A percentile compares a stretch with the other conserved stretches of the same genome.
Evolutionary conservation across 2,113 vertebrate genomes (phyloP).

Genomic region (Pardalotus punctatus): DNA sequence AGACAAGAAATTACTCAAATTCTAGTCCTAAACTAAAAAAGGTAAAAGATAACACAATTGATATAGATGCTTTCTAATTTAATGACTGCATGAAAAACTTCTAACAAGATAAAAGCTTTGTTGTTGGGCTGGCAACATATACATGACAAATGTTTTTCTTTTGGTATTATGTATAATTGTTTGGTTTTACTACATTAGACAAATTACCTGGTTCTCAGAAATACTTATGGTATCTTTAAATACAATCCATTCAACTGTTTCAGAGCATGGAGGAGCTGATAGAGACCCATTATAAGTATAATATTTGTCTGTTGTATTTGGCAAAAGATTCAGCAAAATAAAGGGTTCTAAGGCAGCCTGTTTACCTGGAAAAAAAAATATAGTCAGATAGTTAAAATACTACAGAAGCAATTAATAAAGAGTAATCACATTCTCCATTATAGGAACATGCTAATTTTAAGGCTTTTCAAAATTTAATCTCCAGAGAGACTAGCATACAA

Average conservation of each 20-base stretch:
- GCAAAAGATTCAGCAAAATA: constrained; percentile 82
- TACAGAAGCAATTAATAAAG: not conserved
- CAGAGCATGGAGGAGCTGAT: constrained; percentile 90
- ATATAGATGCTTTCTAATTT: not conserved
- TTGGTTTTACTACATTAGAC: not conserved
- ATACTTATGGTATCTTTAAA: constrained; percentile 89
- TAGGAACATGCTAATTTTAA: not conserved
- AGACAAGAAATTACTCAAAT: not conserved
- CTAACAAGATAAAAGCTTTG: not conserved
- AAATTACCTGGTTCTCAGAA: constrained; percentile 88
- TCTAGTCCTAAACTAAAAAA: not conserved
- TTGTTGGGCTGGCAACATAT: not conserved
- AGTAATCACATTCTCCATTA: not conserved
- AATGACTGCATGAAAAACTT: not conserved
- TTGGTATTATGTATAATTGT: not conserved
- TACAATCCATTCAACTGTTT: constrained; percentile 94
- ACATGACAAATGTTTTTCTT: not conserved
- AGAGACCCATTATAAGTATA: constrained; percentile 95
- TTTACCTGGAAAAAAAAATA: constrained; percentile 79
- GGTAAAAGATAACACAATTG: not conserved
- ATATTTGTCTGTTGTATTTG: constrained; percentile 90
- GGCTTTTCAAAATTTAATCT: not conserved
- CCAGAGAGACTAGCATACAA: not conserved
- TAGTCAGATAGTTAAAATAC: not conserved
- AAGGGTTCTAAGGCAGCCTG: constrained; percentile 81